Evolutionary conservation across 2,888 invertebrate genomes (phyloP), one percentile per base, ranked within the genome.

Genomic region (Crepidodera aurea): DNA sequence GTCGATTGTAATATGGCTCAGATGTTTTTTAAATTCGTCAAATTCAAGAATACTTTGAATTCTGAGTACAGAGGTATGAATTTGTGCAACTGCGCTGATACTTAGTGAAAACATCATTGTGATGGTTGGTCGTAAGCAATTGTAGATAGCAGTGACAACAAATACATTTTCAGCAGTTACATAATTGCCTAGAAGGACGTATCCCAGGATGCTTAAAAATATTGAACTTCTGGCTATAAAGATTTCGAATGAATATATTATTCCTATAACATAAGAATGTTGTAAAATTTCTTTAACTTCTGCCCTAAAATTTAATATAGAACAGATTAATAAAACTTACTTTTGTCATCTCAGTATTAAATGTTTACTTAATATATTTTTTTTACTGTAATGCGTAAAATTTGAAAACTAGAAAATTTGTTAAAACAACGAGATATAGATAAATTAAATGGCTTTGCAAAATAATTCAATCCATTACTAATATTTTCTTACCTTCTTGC

Each of bases 21-120:
- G 29, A 2, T 7, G n/a, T 15, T 60, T 42, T 16, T 77, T 72
- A 10, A 82, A 70, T 74, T 85, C 85, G 1, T 84, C 84, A 66
- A 81, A 82, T 68, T 80, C 71, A 72, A 85, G 75, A 65, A 84
- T 88, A 76, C 79, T 86, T 82, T 86, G 86, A 16, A 94, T 82
- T 58, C 94, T 84, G 62, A 84, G 84, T 59, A 92, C 86, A 1
- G 93, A 90, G 51, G 95, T 90, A 29, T 87, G 81, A 0, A 90
- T 89, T 83, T 95, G 94, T 0, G 93, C 91, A 50, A 91, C 84
- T 80, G 90, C 90, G 1, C 92, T 88, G 65, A 95, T 88, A 62
- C 90, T 92, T 82, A 92, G 90, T 0, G 96, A 95, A 74, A 96
- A 93, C 81, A 94, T 92, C 12, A 95, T 90, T 0, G 94, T 94